Evolutionary conservation across 2,797 vertebrate genomes (phyloP).

Genomic region (Melanotaenia pygmaea): DNA sequence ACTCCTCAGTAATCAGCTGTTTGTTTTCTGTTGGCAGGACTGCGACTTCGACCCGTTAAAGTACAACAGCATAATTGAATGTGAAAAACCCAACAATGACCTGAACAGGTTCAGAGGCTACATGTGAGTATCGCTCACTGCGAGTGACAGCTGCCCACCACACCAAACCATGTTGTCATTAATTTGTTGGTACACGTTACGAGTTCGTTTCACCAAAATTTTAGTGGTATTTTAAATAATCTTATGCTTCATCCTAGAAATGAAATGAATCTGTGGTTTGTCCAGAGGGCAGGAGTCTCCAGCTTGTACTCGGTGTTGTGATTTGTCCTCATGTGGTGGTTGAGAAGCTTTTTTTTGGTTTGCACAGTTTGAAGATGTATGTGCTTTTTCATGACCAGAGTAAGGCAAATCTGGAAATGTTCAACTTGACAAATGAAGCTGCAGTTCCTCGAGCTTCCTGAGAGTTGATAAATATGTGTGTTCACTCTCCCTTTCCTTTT

Average conservation of each 20-base stretch:
- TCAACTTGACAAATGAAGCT: background rate
- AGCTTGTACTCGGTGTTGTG: constrained; percentile 13
- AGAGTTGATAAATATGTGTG: background rate
- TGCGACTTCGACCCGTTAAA: constrained; percentile 93
- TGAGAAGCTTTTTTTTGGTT: constrained; percentile 10
- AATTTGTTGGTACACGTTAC: too few relatives aligned
- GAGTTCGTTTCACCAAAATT: too few relatives aligned
- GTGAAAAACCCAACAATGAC: constrained; percentile 98
- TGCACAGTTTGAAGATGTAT: constrained; percentile 2
- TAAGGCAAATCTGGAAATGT: background rate
- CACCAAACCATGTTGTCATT: background rate
- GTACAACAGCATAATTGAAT: constrained; percentile 94
- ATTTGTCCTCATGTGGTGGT: constrained; percentile 35
- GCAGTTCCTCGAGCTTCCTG: background rate
- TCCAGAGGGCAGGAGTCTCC: constrained; percentile 10
- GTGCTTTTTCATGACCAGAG: constrained; percentile 7
- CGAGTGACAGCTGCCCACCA: background rate
- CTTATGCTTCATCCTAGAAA: constrained; percentile 31
- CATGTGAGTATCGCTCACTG: constrained; percentile 84
- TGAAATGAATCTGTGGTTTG: constrained; percentile 44
- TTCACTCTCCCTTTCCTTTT: background rate
- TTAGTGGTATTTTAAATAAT: background rate
- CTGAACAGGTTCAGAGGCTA: constrained; percentile 93
- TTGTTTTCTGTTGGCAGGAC: constrained; percentile 84
- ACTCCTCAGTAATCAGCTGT: background rate